phyloP scores from a whole-genome alignment of 2,888 invertebrate genomes.

The Invenusta paracnida region DNA sequence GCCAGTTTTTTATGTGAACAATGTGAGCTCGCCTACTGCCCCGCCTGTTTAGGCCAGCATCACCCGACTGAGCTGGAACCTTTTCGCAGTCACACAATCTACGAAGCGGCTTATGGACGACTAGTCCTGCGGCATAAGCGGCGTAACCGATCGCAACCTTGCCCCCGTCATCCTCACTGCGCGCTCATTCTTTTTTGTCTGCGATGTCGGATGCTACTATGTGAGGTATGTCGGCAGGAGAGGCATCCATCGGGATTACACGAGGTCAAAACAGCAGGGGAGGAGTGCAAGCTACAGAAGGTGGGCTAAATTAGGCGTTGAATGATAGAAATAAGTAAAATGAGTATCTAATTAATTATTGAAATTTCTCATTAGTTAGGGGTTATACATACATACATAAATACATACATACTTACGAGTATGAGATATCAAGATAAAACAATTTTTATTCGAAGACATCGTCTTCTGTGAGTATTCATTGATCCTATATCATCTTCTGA shows the following conservation, averaged over 20 bases:
- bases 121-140: constrained; percentile 47
- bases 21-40: constrained; percentile 78
- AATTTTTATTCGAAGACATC: too few species aligned
- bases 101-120: constrained; percentile 67
- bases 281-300: not conserved
- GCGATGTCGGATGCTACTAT: constrained; percentile 79
- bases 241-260: not conserved
- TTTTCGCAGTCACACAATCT: constrained; percentile 77
- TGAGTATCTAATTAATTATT: too few species aligned
- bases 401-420: too few species aligned
- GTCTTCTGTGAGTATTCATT: too few species aligned
- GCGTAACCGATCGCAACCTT: constrained; percentile 64
- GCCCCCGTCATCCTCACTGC: constrained; percentile 76
- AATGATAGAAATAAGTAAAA: too few species aligned
- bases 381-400: too few species aligned
- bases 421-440: too few species aligned
- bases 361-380: too few species aligned
- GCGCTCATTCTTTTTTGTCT: constrained; percentile 78
- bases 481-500: too few species aligned
- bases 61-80: constrained; percentile 87
- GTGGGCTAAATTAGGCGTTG: too few species aligned
- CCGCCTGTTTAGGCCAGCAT: constrained; percentile 80
- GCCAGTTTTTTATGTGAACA: constrained; percentile 20
- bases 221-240: constrained; percentile 55
- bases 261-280: not conserved